Percentiles rank a stretch among this genome's conserved stretches.
phyloP scores from a whole-genome alignment of 1,140 invertebrate genomes.

The Caligus rogercresseyi region DNA sequence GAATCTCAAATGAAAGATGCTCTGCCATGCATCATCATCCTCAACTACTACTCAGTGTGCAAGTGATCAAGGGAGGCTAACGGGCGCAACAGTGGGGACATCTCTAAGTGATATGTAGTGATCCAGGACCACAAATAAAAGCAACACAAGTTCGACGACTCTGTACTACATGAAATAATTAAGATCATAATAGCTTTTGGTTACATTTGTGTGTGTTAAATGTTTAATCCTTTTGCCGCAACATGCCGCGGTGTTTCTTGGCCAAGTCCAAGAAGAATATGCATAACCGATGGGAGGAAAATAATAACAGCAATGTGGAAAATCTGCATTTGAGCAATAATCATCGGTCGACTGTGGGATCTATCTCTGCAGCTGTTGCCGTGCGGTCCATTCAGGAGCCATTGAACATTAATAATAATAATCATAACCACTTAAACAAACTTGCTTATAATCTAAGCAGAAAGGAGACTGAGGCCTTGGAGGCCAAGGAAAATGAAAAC shows the following conservation, averaged over 20 bases:
- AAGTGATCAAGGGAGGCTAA: too few relatives aligned
- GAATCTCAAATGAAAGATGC: not conserved
- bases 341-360: conserved; percentile 10
- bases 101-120: too few relatives aligned
- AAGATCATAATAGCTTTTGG: too few relatives aligned
- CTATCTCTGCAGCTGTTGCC: conserved; percentile 6
- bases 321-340: not conserved
- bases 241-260: conserved; percentile 14
- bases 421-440: too few relatives aligned
- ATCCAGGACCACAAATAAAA: too few relatives aligned
- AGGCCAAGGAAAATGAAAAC: not conserved
- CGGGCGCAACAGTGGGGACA: too few relatives aligned
- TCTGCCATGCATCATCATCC: not conserved
- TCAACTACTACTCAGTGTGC: not conserved
- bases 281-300: not conserved
- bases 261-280: not conserved
- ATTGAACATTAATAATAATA: not conserved
- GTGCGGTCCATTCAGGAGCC: conserved; percentile 15
- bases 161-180: too few relatives aligned
- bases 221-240: too few relatives aligned
- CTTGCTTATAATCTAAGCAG: not conserved
- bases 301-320: not conserved
- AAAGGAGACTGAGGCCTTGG: not conserved
- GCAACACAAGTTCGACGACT: too few relatives aligned
- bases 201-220: too few relatives aligned